Evolutionary conservation across 2,113 vertebrate species (phyloP).

Genomic region (Muntiacus reevesi): DNA sequence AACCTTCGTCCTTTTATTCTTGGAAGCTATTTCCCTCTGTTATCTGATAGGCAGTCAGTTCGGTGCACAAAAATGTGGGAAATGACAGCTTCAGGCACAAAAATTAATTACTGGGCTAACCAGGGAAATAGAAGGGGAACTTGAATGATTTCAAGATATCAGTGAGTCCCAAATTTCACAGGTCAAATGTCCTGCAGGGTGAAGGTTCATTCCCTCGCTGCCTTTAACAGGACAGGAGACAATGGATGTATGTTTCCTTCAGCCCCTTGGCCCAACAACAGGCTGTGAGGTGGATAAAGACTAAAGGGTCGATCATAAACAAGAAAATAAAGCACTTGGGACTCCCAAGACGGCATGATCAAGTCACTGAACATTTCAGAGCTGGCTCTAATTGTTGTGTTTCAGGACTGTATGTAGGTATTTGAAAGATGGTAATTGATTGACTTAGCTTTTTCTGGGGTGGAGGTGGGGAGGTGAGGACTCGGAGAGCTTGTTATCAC

Average conservation of each 20-base stretch:
- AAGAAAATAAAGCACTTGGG: background rate
- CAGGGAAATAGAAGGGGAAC: conserved; percentile 39
- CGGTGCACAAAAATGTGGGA: background rate
- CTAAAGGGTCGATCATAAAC: background rate
- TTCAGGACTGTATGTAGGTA: accelerated
- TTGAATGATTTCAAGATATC: background rate
- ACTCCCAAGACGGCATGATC: background rate
- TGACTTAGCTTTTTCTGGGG: background rate
- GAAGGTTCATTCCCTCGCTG: background rate
- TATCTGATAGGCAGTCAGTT: background rate
- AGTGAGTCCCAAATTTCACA: background rate
- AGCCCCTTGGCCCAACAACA: background rate
- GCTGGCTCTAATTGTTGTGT: background rate
- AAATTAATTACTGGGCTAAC: background rate
- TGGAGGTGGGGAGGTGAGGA: too few species aligned
- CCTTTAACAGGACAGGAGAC: background rate
- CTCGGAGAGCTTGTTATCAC: background rate
- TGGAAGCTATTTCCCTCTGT: background rate
- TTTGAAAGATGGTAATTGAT: background rate
- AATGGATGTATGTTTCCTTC: background rate
- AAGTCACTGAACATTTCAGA: background rate
- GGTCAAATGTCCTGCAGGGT: background rate
- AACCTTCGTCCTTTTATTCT: background rate
- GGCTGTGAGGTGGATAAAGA: background rate
- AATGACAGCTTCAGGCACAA: background rate